phyloP scores from a whole-genome alignment of 2,113 vertebrate genomes.

The Albula goreensis region DNA sequence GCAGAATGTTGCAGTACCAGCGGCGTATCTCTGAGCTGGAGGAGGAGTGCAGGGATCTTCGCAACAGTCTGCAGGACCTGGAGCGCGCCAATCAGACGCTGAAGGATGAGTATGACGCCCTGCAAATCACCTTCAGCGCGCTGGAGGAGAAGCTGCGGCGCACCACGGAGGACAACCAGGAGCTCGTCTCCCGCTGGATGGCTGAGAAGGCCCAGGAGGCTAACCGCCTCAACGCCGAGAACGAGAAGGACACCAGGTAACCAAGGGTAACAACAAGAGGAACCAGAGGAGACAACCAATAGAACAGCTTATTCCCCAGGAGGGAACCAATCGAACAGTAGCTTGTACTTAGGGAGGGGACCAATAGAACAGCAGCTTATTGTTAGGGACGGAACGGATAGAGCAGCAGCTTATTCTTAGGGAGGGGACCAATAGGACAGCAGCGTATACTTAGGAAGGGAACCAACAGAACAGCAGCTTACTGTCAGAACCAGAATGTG shows the following conservation, averaged over 20 bases:
- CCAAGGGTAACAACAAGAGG: neutral
- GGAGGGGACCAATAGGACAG: neutral
- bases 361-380: neutral
- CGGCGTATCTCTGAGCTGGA: slow-evolving; percentile 83
- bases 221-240: slow-evolving; percentile 92
- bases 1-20: slow-evolving; percentile 86
- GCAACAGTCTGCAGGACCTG: slow-evolving; percentile 82
- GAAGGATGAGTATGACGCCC: slow-evolving; percentile 94
- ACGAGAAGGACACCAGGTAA: slow-evolving; percentile 93
- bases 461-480: neutral
- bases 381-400: neutral
- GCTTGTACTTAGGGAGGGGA: neutral
- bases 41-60: slow-evolving; percentile 84
- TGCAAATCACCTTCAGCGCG: slow-evolving; percentile 96
- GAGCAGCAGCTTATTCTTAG: neutral
- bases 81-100: slow-evolving; percentile 93
- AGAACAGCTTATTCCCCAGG: neutral
- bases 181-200: slow-evolving; percentile 97
- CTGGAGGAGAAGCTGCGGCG: slow-evolving; percentile 93
- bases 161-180: slow-evolving; percentile 94
- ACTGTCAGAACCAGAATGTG: neutral
- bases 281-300: neutral
- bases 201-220: slow-evolving; percentile 97
- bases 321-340: too few relatives aligned
- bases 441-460: neutral